These are phyloP conservation scores for Elegia similella DNA, from an alignment of 2,888 invertebrate genomes.

Conservation along the genomic window DNA sequence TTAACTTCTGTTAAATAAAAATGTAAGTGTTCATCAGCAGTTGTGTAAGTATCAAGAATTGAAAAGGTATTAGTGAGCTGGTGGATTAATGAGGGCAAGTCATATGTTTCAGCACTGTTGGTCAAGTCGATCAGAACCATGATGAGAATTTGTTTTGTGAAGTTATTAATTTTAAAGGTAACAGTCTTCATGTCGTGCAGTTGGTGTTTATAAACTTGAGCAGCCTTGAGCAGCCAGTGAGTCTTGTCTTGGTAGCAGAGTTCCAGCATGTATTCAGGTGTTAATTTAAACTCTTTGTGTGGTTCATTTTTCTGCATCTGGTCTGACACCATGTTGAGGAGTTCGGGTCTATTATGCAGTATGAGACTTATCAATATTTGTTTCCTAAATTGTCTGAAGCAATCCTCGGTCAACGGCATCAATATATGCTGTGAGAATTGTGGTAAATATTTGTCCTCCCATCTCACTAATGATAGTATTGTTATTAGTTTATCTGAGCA, in stretches of 20 bases:
- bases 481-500: constrained; percentile 61
- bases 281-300: constrained; percentile 67
- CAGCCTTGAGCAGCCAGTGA: constrained; percentile 75
- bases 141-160: constrained; percentile 74
- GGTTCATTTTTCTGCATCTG: constrained; percentile 65
- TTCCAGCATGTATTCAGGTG: constrained; percentile 76
- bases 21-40: constrained; percentile 65
- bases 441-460: constrained; percentile 51
- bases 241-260: constrained; percentile 73
- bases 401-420: constrained; percentile 56
- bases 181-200: constrained; percentile 72
- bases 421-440: constrained; percentile 56
- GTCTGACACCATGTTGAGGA: constrained; percentile 55
- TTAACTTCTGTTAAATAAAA: constrained; percentile 76
- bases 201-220: constrained; percentile 67
- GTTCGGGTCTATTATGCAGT: constrained; percentile 59
- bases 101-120: constrained; percentile 71
- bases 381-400: constrained; percentile 63
- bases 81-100: constrained; percentile 66
- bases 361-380: constrained; percentile 70
- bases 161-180: constrained; percentile 73
- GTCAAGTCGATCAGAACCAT: constrained; percentile 75
- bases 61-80: constrained; percentile 74
- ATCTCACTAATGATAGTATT: constrained; percentile 59
- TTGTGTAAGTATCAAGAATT: constrained; percentile 68